Evolutionary conservation across 2,113 vertebrate species (phyloP).

Genomic region (Crotophaga sulcirostris): DNA sequence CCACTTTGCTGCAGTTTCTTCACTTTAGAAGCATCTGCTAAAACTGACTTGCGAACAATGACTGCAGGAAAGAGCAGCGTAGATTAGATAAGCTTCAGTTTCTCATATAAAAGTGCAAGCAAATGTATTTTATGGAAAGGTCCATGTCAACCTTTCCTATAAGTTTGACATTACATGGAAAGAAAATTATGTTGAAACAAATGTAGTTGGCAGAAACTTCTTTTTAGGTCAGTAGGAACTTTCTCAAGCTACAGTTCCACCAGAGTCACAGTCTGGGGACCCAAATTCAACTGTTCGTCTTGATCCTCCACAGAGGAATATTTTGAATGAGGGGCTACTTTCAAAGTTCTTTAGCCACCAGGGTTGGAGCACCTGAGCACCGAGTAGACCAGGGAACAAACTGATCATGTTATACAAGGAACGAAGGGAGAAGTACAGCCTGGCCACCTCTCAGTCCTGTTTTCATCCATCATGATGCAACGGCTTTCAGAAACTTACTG

Average conservation of each 20-base stretch:
- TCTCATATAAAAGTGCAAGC: neutral
- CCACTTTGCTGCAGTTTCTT: conserved; percentile 80
- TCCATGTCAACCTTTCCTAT: rapidly evolving
- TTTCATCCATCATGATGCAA: neutral
- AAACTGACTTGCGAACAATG: conserved; percentile 70
- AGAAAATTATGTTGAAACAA: neutral
- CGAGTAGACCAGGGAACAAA: neutral
- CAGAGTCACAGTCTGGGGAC: neutral
- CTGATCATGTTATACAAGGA: neutral
- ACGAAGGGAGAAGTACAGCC: neutral
- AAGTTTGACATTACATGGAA: neutral
- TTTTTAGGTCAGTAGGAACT: neutral
- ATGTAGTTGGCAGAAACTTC: neutral
- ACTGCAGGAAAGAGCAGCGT: conserved; percentile 27
- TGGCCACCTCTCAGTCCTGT: neutral
- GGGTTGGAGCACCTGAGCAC: neutral
- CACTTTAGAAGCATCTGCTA: conserved; percentile 74
- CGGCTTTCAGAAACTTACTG: neutral
- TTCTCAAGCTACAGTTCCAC: neutral
- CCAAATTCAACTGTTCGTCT: neutral
- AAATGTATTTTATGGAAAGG: neutral
- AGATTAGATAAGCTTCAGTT: neutral
- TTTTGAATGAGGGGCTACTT: neutral
- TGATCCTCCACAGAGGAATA: neutral
- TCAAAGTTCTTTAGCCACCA: neutral